These are phyloP conservation scores for Micropterix aruncella DNA, from an alignment of 2,888 invertebrate species.

Conservation along the genomic window DNA sequence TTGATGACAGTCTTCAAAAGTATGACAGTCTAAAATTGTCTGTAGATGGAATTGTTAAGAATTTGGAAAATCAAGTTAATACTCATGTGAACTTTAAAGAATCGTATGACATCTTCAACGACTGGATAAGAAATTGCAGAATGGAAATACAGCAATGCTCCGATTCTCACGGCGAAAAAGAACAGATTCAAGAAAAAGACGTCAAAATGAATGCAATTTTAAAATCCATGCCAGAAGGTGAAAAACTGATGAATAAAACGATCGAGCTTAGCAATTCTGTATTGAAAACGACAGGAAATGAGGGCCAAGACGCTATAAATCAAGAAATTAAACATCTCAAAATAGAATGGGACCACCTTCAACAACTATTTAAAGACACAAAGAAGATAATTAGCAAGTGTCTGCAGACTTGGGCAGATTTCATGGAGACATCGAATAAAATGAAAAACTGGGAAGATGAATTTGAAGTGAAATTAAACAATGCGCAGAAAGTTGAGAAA, in stretches of 20 bases:
- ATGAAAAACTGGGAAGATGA: slow-evolving; percentile 65
- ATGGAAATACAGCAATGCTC: slow-evolving; percentile 74
- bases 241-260: slow-evolving; percentile 56
- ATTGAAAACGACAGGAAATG: slow-evolving; percentile 61
- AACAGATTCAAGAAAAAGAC: slow-evolving; percentile 60
- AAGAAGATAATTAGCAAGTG: slow-evolving; percentile 63
- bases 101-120: slow-evolving; percentile 65
- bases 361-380: slow-evolving; percentile 61
- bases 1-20: slow-evolving; percentile 53
- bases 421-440: slow-evolving; percentile 53
- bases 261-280: slow-evolving; percentile 62
- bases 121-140: slow-evolving; percentile 71
- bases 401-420: slow-evolving; percentile 69
- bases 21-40: slow-evolving; percentile 55
- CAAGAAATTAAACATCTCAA: slow-evolving; percentile 72
- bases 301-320: slow-evolving; percentile 69
- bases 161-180: slow-evolving; percentile 79
- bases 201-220: slow-evolving; percentile 58
- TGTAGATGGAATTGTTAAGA: slow-evolving; percentile 41
- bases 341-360: slow-evolving; percentile 69
- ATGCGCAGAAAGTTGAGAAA: slow-evolving; percentile 53
- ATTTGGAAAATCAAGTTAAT: slow-evolving; percentile 68
- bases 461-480: slow-evolving; percentile 48
- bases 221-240: slow-evolving; percentile 54
- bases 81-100: slow-evolving; percentile 81